Percentiles rank a stretch among this genome's conserved stretches.
Conservation (phyloP, 2,113 vertebrate species). For the Prinia subflava region DNA sequence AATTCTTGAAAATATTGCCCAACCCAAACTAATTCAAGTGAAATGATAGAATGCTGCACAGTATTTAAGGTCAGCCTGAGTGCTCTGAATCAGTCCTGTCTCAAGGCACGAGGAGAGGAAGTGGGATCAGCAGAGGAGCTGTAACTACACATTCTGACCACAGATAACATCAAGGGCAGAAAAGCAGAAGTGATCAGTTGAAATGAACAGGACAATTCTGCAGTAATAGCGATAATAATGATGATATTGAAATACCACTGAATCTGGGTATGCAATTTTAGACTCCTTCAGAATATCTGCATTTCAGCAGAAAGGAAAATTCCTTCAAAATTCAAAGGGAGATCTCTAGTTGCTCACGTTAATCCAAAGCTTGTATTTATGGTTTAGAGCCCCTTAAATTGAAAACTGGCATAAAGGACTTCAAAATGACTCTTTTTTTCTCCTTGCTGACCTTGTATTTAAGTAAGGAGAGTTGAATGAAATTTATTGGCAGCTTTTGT, state of each 20-base stretch:
- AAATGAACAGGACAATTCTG: background rate
- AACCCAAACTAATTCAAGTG: background rate
- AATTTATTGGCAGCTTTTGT: conserved; percentile 61
- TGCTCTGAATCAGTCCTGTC: background rate
- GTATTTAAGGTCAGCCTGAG: background rate
- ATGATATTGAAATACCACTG: background rate
- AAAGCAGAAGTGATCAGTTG: background rate
- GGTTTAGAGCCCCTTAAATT: background rate
- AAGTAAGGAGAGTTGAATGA: conserved; percentile 4
- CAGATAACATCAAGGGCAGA: background rate
- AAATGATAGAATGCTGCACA: background rate
- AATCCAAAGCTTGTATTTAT: background rate
- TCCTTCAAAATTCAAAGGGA: background rate
- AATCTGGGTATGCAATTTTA: background rate
- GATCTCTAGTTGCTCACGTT: background rate
- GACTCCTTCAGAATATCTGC: background rate
- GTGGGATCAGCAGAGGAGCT: background rate
- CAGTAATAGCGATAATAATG: background rate
- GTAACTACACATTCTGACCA: background rate
- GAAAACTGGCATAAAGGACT: background rate
- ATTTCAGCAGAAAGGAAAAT: background rate
- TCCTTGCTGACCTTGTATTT: conserved; percentile 16
- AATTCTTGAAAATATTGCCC: background rate
- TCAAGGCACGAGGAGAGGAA: background rate
- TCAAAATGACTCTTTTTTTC: background rate